These are phyloP conservation scores for Oikopleura dioica DNA, from an alignment of 23 tunicate genomes.

Conservation along the genomic window DNA sequence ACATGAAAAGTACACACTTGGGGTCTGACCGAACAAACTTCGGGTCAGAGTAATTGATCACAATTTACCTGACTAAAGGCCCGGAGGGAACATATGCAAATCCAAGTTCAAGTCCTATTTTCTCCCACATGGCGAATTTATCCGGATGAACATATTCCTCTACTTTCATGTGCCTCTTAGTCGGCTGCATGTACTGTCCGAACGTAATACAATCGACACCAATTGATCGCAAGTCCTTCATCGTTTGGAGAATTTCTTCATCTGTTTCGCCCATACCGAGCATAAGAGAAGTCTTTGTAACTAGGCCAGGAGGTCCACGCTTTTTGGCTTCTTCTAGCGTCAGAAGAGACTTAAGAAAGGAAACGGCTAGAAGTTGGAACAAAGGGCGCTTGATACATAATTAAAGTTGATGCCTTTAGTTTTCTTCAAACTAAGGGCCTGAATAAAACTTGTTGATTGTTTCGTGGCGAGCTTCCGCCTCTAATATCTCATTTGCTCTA, in stretches of 20 bases:
- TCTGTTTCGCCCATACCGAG: conserved; percentile 95
- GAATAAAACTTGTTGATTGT: no score
- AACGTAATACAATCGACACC: conserved; percentile 90
- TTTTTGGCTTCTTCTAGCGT: conserved; percentile 53
- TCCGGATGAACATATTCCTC: conserved; percentile 89
- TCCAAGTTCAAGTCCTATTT: conserved; percentile 58
- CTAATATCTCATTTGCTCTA: no score
- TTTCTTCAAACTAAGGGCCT: no score
- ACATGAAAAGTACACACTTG: no score
- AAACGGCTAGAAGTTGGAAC: no score
- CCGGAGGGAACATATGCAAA: conserved; percentile 85
- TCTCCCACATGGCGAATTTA: conserved; percentile 76
- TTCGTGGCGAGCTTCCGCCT: no score
- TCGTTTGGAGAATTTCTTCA: conserved; percentile 58
- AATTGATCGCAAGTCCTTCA: conserved; percentile 45
- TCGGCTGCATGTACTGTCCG: conserved; percentile 99
- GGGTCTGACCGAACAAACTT: no score
- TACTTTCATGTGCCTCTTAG: conserved; percentile 77
- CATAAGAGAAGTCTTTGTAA: conserved; percentile 91
- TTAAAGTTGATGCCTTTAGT: no score
- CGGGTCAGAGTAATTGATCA: no score
- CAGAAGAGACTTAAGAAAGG: conserved; percentile 38
- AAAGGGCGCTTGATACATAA: no score
- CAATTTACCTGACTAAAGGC: conserved; percentile 75
- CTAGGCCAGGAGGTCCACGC: conserved; percentile 24